Base-by-base conservation (phyloP, 2,797 vertebrate species). In the Avahi laniger region DNA sequence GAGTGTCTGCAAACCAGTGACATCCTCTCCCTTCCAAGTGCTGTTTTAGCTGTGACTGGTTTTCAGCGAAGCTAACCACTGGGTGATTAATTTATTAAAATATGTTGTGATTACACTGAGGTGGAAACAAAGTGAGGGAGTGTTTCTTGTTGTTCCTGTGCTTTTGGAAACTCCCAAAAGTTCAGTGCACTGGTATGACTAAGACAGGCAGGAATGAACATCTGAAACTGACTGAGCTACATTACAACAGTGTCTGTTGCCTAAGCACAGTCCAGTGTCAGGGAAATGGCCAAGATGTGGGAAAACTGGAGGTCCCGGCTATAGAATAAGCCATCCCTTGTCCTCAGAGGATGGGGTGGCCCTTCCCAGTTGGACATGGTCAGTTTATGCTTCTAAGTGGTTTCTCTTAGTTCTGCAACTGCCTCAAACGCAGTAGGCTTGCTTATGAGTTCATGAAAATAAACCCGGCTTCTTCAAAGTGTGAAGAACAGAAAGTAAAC, bases 121-220 rank as follows among this genome's bases (percentile, higher is more conserved):
- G 20, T 26, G 87, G 73, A 50, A 76, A 91, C 52, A 48, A 76
- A 84, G 57, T 3, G 12, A 94, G 70, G 14, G 41, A 69, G 50
- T 46, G 50, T 65, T 96, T 61, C 67, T 72, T 38, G 48, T 67
- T n/a, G 43, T 35, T 92, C 65, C 43, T 15, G 7, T 46, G 76
- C 50, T 54, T 95, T n/a, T 59, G 93, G 93, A 94, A 97, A 94
- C 84, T 95, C 83, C 84, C 94, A 20, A 75, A 90, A 95, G 89
- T 97, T 82, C 61, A 73, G 81, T 22, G 59, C 76, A 69, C 24
- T 90, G 72, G 22, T 35, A 35, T 97, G 96, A 95, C 91, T 96
- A 79, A 93, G 63, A 65, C 73, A 26, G 61, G 95, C 81, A 95
- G 83, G 89, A 89, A 94, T 10, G 61, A 79, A n/a, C 78, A 54